Base-by-base conservation (phyloP, 2,113 vertebrate genomes). In the Nesospiza acunhae region DNA sequence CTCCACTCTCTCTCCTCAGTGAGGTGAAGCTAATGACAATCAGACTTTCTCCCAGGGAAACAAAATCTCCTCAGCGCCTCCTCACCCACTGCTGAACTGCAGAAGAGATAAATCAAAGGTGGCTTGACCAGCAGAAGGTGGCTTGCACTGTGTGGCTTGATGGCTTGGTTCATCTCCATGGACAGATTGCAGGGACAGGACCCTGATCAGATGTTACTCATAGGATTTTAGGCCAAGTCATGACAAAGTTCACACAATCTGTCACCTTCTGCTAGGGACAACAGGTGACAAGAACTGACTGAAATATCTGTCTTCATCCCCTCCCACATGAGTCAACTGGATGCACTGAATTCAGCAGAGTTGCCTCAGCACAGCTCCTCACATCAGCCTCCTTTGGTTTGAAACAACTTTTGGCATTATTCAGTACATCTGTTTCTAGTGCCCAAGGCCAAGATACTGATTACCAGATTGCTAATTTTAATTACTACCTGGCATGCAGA, bases 381-480 rank as follows among this genome's bases (percentile, higher is more conserved):
- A 59, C 39, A 75, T 22, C n/a, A 42, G 55, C 24, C 52, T 84
- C 42, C 55, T 76, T 44, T 59, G 42, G 26, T 89, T 60, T 63
- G 41, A 91, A 94, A 93, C 49, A 59, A 70, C 52, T 89, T 84
- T 44, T 88, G 78, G 46, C 74, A 77, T 50, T 90, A 74, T 75
- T 94, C 72, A 75, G 35, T 79, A 69, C 64, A 81, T 81, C 78
- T 75, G 52, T 55, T 93, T 91, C 56, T 69, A 80, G 49, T 14
- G 28, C 89, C 67, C 37, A 63, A 89, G 89, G 92, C 81, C 62
- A 90, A 92, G 60, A 90, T 21, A 49, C 66, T 67, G 80, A 88
- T 90, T 82, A 93, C 42, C 30, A 68, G 66, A 84, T 63, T 89
- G 85, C 68, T 93, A 86, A 87, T 87, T 94, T 89, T 86, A 96